phyloP scores from a whole-genome alignment of 1,140 invertebrate species.

The Drosophila repleta region DNA sequence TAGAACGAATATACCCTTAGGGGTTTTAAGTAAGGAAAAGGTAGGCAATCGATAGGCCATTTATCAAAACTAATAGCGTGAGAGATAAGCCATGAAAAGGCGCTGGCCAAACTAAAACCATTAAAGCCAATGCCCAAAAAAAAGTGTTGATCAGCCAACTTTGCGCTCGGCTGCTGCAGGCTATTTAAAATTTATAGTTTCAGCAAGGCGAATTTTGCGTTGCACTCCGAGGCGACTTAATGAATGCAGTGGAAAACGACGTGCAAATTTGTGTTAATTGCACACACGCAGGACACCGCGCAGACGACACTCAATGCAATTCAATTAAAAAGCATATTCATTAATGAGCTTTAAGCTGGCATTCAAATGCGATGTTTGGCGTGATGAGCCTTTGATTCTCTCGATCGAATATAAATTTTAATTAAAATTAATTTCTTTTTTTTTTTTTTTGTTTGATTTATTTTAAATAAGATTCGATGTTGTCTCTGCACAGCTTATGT shows the following conservation, averaged over 20 bases:
- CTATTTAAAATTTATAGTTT: slow-evolving; percentile 33
- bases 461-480: neutral
- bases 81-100: slow-evolving; percentile 55
- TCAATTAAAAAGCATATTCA: slow-evolving; percentile 44
- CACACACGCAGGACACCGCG: slow-evolving; percentile 5
- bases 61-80: slow-evolving; percentile 68
- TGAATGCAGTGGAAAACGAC: slow-evolving; percentile 32
- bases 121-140: slow-evolving; percentile 38
- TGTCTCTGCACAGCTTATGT: slow-evolving; percentile 10
- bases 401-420: neutral
- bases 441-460: neutral
- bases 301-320: slow-evolving; percentile 18
- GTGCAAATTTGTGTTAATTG: slow-evolving; percentile 34
- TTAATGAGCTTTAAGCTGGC: slow-evolving; percentile 28
- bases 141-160: slow-evolving; percentile 17
- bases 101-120: slow-evolving; percentile 46
- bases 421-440: neutral
- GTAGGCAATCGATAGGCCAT: slow-evolving; percentile 53
- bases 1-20: too few relatives aligned
- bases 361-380: slow-evolving; percentile 24
- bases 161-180: slow-evolving; percentile 7
- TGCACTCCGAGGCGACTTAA: slow-evolving; percentile 23
- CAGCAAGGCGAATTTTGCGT: slow-evolving; percentile 4
- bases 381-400: neutral
- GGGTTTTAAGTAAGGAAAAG: neutral